Percentiles rank a stretch among this genome's conserved stretches.
Evolutionary conservation across 2,113 vertebrate species (phyloP).

Genomic region (Apodemus speciosus): DNA sequence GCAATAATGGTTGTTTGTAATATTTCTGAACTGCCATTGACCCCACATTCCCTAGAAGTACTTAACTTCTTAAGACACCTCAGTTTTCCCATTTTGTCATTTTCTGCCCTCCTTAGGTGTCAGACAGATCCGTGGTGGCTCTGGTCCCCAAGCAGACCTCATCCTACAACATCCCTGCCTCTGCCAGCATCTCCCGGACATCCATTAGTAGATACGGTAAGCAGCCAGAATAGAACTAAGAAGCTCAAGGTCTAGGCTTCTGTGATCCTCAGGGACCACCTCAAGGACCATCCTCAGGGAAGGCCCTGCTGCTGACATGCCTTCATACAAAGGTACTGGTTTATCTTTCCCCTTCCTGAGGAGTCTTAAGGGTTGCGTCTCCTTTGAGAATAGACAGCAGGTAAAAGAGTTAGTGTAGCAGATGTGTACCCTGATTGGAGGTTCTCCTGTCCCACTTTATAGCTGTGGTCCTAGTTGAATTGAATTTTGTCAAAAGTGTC

Average conservation of each 20-base stretch:
- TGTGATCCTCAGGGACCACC: background rate
- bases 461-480: background rate
- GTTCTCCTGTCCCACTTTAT: background rate
- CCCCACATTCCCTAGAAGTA: background rate
- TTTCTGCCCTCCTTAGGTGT: slow-evolving; percentile 88
- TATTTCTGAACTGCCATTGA: background rate
- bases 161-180: slow-evolving; percentile 97
- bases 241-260: background rate
- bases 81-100: background rate
- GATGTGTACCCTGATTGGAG: too few relatives aligned
- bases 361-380: background rate
- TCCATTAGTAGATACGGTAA: slow-evolving; percentile 98
- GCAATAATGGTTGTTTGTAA: background rate
- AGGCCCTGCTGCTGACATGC: background rate
- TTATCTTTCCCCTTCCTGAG: background rate
- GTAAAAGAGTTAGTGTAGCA: background rate
- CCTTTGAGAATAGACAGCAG: background rate
- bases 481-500: background rate
- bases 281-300: too few relatives aligned
- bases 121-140: slow-evolving; percentile 96
- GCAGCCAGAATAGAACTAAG: background rate
- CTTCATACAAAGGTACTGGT: background rate
- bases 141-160: slow-evolving; percentile 98
- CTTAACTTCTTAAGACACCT: background rate
- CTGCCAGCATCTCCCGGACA: slow-evolving; percentile 95